These are phyloP conservation scores for Lasiurus borealis DNA, from an alignment of 2,113 vertebrate species.

Conservation along the genomic window DNA sequence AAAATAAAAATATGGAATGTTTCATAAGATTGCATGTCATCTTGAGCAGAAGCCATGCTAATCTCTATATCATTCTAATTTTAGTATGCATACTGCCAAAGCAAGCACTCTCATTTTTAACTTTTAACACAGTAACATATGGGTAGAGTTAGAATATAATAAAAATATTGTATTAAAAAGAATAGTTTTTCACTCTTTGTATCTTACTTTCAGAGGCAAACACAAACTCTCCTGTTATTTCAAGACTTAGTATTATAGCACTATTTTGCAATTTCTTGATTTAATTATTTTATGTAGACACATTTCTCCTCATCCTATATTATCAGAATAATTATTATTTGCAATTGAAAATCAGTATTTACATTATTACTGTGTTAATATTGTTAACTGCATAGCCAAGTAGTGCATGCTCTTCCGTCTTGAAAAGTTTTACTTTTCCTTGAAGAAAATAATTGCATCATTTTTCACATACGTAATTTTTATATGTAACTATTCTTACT, in stretches of 20 bases:
- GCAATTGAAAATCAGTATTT: slow-evolving; percentile 16
- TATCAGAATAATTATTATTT: neutral
- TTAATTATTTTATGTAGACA: neutral
- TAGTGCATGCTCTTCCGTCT: slow-evolving; percentile 4
- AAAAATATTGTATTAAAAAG: neutral
- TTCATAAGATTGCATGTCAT: neutral
- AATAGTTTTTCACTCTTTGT: neutral
- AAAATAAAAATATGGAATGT: neutral
- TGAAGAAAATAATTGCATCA: slow-evolving; percentile 20
- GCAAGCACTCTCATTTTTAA: neutral
- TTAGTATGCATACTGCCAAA: neutral
- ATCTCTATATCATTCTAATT: neutral
- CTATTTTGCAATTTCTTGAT: neutral
- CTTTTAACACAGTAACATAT: neutral
- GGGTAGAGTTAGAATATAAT: neutral
- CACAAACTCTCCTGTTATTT: neutral
- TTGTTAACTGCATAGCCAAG: neutral
- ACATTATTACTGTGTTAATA: neutral
- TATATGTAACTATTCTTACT: neutral
- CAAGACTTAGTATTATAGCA: neutral
- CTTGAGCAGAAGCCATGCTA: neutral
- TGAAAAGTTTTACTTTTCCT: slow-evolving; percentile 18
- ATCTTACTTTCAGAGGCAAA: neutral
- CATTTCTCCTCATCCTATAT: neutral
- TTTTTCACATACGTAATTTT: slow-evolving; percentile 17